Evolutionary conservation across 1,140 invertebrate species (phyloP).

Genomic region (Hyles euphorbiae): DNA sequence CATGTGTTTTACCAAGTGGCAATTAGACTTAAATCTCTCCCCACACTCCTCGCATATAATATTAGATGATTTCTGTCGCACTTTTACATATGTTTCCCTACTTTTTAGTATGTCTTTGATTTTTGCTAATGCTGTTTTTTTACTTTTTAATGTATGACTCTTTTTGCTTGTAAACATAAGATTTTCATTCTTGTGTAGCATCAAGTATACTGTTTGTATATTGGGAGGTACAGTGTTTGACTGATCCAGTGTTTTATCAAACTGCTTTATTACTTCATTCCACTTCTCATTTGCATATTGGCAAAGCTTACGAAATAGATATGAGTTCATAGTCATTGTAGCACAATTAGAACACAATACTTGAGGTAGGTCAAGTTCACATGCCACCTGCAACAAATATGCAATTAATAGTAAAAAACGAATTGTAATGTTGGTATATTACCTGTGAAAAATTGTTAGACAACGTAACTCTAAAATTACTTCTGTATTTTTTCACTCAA

Average conservation of each 20-base stretch:
- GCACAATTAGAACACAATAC: slow-evolving; percentile 44
- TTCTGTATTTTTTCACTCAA: too few relatives aligned
- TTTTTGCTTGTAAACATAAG: slow-evolving; percentile 38
- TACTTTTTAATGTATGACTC: slow-evolving; percentile 20
- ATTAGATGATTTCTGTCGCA: slow-evolving; percentile 20
- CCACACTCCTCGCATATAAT: slow-evolving; percentile 41
- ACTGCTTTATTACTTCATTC: slow-evolving; percentile 25
- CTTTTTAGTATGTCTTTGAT: slow-evolving; percentile 37
- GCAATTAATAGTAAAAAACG: too few relatives aligned
- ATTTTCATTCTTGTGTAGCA: slow-evolving; percentile 38
- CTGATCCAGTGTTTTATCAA: slow-evolving; percentile 27
- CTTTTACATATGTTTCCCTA: slow-evolving; percentile 29
- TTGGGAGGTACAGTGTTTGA: slow-evolving; percentile 24
- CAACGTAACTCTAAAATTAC: too few relatives aligned
- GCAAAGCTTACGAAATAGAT: slow-evolving; percentile 40
- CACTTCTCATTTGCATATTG: slow-evolving; percentile 40
- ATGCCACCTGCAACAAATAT: slow-evolving; percentile 28
- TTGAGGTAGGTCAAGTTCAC: slow-evolving; percentile 39
- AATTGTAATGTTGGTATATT: too few relatives aligned
- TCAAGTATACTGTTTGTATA: slow-evolving; percentile 32
- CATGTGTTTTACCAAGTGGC: slow-evolving; percentile 33
- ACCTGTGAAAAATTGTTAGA: too few relatives aligned
- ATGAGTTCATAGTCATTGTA: slow-evolving; percentile 35
- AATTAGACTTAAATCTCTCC: slow-evolving; percentile 28
- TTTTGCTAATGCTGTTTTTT: slow-evolving; percentile 34